Evolutionary conservation across 2,888 invertebrate species (phyloP), one percentile per base, ranked within the genome.

Genomic region (Uloborus plumipes): DNA sequence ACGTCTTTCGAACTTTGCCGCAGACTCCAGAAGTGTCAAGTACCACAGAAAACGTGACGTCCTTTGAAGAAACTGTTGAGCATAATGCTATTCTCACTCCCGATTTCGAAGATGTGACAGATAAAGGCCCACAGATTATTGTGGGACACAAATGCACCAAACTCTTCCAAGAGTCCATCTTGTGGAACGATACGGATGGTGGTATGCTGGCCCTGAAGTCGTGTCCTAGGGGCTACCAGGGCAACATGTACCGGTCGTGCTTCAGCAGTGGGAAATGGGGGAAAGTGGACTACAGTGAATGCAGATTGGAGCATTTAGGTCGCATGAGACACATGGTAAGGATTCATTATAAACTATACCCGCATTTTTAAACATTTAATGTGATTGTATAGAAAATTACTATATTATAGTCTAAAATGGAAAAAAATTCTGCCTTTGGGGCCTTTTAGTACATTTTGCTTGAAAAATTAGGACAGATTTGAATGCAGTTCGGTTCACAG

Each of bases 251-350:
- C 71, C 78, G 87, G 13, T 85, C 86, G 50, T 87, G 87, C 53
- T 86, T 86, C 77, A 84, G 85, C 61, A 85, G 77, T 20, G 86
- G 86, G 22, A 79, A 64, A 22, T 87, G 87, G 87, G 86, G 85
- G 1, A 79, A 85, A 22, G 83, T 86, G 2, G 87, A 87, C 61
- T 84, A 79, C 58, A 84, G 77, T n/a, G 86, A 87, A 72, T 87
- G 87, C 59, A 79, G 86, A 22, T 76, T 87, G n/a, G 82, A 81
- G 51, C 86, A 86, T 59, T 77, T 87, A 1, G 84, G 85, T 65
- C 79, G 86, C 18, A 81, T 87, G 53, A 85, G 86, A 59, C 86
- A 86, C 53, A 72, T 86, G 86, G 86, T 86, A 79, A 77, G 84
- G 18, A 20, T 20, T 55, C 11, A 18, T 39, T 9, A 39, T 4